Conservation (phyloP, 2,797 vertebrate genomes). For the Pitangus sulphuratus region DNA sequence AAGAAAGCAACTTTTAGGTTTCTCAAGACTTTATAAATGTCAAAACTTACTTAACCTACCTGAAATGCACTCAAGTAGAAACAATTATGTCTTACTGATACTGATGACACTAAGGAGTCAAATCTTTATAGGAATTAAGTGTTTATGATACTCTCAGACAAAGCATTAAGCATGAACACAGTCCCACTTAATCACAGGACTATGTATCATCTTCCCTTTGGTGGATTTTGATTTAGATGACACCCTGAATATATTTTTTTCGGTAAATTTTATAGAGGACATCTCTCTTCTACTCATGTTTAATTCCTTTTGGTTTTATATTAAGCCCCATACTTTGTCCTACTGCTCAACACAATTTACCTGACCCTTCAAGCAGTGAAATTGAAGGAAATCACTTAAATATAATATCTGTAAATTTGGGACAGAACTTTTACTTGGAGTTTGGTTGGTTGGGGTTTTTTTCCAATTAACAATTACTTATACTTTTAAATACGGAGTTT, state of each 20-base stretch:
- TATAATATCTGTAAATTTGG: background rate
- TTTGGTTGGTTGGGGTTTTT: fast-evolving
- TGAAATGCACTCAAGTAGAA: background rate
- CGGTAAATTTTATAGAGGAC: background rate
- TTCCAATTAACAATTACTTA: background rate
- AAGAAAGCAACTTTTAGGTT: background rate
- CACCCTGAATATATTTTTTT: background rate
- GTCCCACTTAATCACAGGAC: background rate
- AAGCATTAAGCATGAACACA: background rate
- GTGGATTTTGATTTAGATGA: background rate
- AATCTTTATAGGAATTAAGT: background rate
- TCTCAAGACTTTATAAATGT: background rate
- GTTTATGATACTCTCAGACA: background rate
- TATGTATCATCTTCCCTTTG: background rate
- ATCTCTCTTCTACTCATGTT: background rate
- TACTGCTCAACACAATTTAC: background rate
- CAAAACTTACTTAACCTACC: background rate
- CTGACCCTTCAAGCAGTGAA: background rate
- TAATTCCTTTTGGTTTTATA: background rate
- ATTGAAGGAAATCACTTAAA: background rate
- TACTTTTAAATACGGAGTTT: background rate
- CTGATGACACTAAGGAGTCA: background rate
- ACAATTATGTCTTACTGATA: background rate
- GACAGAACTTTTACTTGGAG: background rate
- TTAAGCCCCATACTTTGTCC: background rate